Conservation (phyloP, 2,113 vertebrate genomes). For the Lynx canadensis region DNA sequence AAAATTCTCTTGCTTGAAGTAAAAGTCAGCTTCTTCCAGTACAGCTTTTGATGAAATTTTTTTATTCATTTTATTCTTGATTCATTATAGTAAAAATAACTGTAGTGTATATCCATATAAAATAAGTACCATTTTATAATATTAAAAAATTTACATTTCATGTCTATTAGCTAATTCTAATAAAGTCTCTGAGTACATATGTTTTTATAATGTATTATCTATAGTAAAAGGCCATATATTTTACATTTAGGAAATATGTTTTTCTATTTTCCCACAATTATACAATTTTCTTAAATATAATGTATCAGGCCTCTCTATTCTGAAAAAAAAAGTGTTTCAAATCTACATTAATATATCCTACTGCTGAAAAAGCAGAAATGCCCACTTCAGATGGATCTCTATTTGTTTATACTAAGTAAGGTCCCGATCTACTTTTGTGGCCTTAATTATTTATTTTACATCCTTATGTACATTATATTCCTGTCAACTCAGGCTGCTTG, state of each 20-base stretch:
- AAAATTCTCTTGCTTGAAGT: conserved; percentile 9
- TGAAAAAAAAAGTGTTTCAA: background rate
- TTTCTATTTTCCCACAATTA: background rate
- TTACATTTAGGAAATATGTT: conserved; percentile 18
- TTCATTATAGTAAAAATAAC: conserved; percentile 20
- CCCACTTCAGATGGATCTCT: background rate
- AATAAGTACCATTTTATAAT: background rate
- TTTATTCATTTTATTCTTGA: conserved; percentile 22
- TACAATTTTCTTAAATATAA: conserved; percentile 19
- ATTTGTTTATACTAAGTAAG: background rate
- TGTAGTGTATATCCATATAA: background rate
- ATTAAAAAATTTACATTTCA: background rate
- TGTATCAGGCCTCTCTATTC: background rate
- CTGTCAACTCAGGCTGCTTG: background rate
- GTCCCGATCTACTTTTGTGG: background rate
- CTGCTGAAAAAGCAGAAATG: background rate
- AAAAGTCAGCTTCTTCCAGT: background rate
- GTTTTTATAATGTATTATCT: background rate
- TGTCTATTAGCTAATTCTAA: conserved; percentile 32
- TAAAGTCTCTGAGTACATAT: background rate
- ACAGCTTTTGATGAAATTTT: background rate
- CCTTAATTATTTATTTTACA: background rate
- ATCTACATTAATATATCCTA: background rate
- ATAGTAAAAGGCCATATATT: background rate
- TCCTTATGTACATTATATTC: background rate